phyloP scores from a whole-genome alignment of 2,113 vertebrate species.

The Laticauda laticaudata region DNA sequence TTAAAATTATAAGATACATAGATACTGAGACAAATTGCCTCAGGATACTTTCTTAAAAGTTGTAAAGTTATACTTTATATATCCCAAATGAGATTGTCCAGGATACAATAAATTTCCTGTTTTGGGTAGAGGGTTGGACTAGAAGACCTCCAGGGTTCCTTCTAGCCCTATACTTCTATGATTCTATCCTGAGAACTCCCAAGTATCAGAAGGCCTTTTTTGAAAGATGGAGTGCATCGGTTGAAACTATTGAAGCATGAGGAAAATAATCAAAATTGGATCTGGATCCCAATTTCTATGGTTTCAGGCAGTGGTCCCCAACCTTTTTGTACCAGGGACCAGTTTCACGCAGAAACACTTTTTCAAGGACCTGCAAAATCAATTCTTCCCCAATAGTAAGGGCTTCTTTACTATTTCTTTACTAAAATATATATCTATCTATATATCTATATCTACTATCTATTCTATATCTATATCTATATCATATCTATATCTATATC shows the following conservation, averaged over 20 bases:
- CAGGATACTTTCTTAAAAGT: background rate
- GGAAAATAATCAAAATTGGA: background rate
- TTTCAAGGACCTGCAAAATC: too few species aligned
- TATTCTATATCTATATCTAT: too few species aligned
- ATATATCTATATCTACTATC: too few species aligned
- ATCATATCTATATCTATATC: too few species aligned
- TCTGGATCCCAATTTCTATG: background rate
- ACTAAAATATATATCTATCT: too few species aligned
- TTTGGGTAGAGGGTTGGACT: background rate
- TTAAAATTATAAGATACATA: fast-evolving
- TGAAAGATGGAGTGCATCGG: background rate
- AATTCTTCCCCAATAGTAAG: too few species aligned
- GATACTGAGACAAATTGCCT: background rate
- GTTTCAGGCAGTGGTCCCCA: too few species aligned
- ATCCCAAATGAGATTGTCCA: background rate
- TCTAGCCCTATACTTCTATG: background rate
- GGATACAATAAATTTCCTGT: background rate
- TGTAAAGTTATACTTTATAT: background rate
- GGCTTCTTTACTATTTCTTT: too few species aligned
- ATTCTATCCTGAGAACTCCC: background rate
- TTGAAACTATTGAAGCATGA: background rate
- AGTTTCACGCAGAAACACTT: too few species aligned
- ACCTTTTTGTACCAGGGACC: too few species aligned
- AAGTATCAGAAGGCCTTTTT: too few species aligned
- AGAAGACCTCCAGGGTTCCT: background rate